Conservation (phyloP, 2,113 vertebrate species). For the Prochilodus magdalenae region DNA sequence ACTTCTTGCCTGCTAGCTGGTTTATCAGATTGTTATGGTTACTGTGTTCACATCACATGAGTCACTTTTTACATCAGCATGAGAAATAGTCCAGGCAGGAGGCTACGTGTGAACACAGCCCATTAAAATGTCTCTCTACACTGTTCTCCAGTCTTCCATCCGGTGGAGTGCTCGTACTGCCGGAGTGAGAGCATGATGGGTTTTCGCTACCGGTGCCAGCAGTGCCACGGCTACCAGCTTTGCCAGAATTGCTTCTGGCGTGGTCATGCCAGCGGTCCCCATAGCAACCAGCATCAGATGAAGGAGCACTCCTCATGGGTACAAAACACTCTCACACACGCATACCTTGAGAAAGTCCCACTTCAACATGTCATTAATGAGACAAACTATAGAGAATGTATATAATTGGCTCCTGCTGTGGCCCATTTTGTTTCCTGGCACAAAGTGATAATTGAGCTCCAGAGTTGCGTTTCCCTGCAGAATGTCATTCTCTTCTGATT, state of each 20-base stretch:
- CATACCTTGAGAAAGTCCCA: background rate
- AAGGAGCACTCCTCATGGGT: conserved; percentile 99
- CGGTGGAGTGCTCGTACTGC: conserved; percentile 97
- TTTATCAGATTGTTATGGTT: no score
- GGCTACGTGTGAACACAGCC: background rate
- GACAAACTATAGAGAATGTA: background rate
- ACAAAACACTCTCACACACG: conserved; percentile 50
- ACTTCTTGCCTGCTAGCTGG: no score
- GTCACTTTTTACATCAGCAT: background rate
- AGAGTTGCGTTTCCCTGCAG: background rate
- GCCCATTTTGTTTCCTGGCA: background rate
- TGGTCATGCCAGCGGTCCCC: conserved; percentile 90
- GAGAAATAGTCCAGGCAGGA: background rate
- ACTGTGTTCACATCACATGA: no score
- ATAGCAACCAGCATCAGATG: conserved; percentile 99
- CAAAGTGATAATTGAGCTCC: background rate
- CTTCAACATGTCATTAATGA: background rate
- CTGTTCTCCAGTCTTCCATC: conserved; percentile 88
- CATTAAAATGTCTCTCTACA: background rate
- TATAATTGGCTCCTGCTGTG: background rate
- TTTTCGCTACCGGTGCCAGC: conserved; percentile 97
- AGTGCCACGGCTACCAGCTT: conserved; percentile 98
- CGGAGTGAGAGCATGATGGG: conserved; percentile 98
- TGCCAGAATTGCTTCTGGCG: conserved; percentile 98
- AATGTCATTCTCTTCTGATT: background rate